Conservation (phyloP, 2,113 vertebrate species). For the Sorex fumeus region DNA sequence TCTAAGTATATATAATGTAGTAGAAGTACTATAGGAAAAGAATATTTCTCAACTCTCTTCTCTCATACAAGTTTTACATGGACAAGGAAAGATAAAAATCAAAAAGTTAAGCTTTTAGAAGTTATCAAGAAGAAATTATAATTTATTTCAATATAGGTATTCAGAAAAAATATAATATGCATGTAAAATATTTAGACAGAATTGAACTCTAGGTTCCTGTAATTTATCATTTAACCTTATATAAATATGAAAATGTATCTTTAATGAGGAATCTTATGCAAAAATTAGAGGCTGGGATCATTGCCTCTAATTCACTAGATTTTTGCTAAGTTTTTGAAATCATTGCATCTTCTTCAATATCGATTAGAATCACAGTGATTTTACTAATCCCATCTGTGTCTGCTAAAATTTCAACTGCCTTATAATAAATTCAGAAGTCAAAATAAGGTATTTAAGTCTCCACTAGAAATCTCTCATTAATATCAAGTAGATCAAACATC, state of each 20-base stretch:
- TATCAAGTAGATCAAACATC: background rate
- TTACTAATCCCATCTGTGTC: background rate
- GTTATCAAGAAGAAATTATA: background rate
- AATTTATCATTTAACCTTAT: background rate
- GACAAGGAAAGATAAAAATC: background rate
- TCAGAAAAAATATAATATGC: background rate
- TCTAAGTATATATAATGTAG: background rate
- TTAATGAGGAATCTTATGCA: background rate
- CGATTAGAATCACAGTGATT: background rate
- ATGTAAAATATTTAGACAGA: background rate
- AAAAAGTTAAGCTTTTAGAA: background rate
- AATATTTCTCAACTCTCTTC: rapidly evolving
- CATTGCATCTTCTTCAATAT: background rate
- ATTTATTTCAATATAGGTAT: background rate
- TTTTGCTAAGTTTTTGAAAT: background rate
- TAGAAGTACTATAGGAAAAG: background rate
- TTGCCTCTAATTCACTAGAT: background rate
- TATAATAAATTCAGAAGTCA: constrained; percentile 38
- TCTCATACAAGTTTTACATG: background rate
- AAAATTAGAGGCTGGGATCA: background rate
- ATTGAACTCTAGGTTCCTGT: background rate
- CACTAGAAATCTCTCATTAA: background rate
- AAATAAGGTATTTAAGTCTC: constrained; percentile 4
- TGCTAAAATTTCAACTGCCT: background rate
- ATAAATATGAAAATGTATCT: background rate